A percentile compares a stretch with the other conserved stretches of the same genome.
Conservation (phyloP, 2,113 vertebrate species). For the Varanus salvator region DNA sequence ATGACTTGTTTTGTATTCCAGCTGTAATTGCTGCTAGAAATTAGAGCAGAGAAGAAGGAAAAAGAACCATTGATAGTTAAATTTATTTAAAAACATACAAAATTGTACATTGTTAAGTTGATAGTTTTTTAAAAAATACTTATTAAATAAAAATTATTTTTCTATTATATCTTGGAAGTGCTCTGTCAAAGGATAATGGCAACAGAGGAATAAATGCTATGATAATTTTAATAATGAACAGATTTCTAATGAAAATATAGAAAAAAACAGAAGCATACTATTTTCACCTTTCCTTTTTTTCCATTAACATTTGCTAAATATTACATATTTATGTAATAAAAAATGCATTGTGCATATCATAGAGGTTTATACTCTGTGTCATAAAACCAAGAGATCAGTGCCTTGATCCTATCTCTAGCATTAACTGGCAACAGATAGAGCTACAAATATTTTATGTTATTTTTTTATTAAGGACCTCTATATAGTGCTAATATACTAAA, state of each 20-base stretch:
- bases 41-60: constrained; percentile 6
- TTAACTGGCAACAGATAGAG: neutral
- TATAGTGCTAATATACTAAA: too few species aligned
- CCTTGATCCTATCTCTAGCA: neutral
- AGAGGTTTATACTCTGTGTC: neutral
- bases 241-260: neutral
- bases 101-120: neutral
- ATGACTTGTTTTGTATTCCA: constrained; percentile 47
- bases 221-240: neutral
- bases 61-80: constrained; percentile 20
- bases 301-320: neutral
- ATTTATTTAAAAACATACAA: neutral
- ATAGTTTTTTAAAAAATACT: neutral
- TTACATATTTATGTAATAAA: neutral
- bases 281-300: neutral
- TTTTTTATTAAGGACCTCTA: too few species aligned
- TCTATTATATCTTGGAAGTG: neutral
- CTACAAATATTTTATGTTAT: neutral
- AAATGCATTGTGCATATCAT: neutral
- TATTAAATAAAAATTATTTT: constrained; percentile 18
- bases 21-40: constrained; percentile 31
- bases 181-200: neutral
- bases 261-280: neutral
- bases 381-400: neutral
- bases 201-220: neutral